phyloP scores from a whole-genome alignment of 2,888 invertebrate genomes.

The Chironomus tentans region DNA sequence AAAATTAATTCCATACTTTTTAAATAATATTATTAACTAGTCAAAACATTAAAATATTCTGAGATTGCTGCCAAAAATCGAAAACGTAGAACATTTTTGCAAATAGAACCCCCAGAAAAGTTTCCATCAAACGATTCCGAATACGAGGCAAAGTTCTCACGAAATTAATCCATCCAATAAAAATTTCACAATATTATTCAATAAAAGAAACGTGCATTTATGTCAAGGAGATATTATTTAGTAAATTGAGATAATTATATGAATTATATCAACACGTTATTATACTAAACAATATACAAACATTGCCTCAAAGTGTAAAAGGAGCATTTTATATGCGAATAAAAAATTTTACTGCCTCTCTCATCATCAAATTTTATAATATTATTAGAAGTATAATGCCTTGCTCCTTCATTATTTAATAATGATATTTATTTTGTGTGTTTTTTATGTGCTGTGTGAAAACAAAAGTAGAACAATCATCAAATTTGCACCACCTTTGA shows the following conservation, averaged over 20 bases:
- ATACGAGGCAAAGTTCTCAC: not conserved
- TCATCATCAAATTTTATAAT: not conserved
- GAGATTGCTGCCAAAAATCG: too few species aligned
- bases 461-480: not conserved
- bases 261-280: not conserved
- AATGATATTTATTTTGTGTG: not conserved
- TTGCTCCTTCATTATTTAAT: not conserved
- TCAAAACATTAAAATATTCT: too few species aligned
- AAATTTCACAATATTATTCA: not conserved
- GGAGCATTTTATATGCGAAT: not conserved
- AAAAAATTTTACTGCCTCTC: not conserved
- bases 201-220: not conserved
- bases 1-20: too few species aligned
- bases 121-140: too few species aligned
- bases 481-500: constrained; percentile 5
- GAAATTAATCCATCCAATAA: not conserved
- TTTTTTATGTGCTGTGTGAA: not conserved
- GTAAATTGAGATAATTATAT: not conserved
- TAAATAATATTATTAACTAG: too few species aligned
- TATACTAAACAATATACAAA: not conserved
- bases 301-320: not conserved
- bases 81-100: too few species aligned
- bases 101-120: too few species aligned
- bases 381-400: not conserved
- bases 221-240: not conserved